Evolutionary conservation across 2,888 invertebrate species (phyloP), one percentile per base, ranked within the genome.

Genomic region (Caenorhabditis japonica): DNA sequence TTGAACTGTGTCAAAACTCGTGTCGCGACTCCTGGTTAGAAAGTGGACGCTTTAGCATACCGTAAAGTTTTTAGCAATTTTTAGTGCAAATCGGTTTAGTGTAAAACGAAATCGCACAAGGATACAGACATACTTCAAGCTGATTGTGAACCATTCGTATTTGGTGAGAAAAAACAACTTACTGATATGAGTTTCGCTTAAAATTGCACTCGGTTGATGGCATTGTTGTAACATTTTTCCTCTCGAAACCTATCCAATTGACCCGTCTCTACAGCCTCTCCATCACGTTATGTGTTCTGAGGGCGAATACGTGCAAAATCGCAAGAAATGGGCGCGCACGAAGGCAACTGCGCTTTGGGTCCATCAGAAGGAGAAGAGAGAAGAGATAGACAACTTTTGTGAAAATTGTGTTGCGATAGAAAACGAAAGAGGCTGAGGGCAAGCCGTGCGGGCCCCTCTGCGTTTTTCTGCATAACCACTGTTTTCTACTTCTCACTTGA

Each of bases 291-390:
- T 69, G 61, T 71, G 62, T 61, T 71, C 56, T 47, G 46, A 64
- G 52, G 71, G 46, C 62, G 62, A 71, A 71, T 72, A 72, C 72
- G 72, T 72, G 72, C 72, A 64, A 64, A 72, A 64, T 53, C 44
- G 55, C 39, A 72, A 58, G 55, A 62, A 51, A 55, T 58, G 52
- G 53, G 58, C 56, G 49, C 56, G 38, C 15, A 44, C 15, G 53
- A 10, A 53, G 58, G 56, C 70, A 70, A 61, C 55, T 70, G 70
- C 70, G 70, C 70, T 61, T 23, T 38, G 61, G 55, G 70, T 61
- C 61, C 70, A 61, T 70, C 70, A 70, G 60, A 34, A 66, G 25
- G 33, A 55, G 39, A 51, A 27, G 27, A 56, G 41, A 66, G 52
- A 46, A 61, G 61, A 70, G 55, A 61, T 49, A 61, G 51, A 58